A percentile compares a stretch with the other conserved stretches of the same genome.
Conservation (phyloP, 2,797 vertebrate genomes). For the Tragopan temminckii region DNA sequence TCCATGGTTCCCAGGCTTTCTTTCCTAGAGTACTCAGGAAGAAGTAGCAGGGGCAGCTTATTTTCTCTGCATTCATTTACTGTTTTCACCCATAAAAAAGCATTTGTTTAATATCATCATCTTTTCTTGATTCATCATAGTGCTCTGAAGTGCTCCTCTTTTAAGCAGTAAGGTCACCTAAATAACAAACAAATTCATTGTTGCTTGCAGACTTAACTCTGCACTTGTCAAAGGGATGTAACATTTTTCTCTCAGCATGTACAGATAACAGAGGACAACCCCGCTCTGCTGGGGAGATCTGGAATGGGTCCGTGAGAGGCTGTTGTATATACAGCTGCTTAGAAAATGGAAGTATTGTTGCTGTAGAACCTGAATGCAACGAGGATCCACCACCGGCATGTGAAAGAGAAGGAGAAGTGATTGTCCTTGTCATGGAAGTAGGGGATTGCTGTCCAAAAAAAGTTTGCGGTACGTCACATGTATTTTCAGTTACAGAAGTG, state of each 20-base stretch:
- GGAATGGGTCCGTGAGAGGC: constrained; percentile 90
- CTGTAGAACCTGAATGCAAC: constrained; percentile 90
- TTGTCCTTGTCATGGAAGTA: constrained; percentile 88
- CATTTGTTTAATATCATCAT: neutral
- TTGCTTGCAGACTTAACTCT: neutral
- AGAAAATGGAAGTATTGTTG: constrained; percentile 91
- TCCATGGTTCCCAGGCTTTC: neutral
- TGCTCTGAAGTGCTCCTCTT: neutral
- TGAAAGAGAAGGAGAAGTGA: constrained; percentile 92
- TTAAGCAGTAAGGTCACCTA: neutral
- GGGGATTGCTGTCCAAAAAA: constrained; percentile 92
- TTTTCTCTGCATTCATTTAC: neutral
- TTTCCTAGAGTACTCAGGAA: neutral
- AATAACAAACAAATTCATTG: neutral
- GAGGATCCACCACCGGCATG: constrained; percentile 85
- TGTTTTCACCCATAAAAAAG: neutral
- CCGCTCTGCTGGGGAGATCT: constrained; percentile 89
- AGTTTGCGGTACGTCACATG: constrained; percentile 87
- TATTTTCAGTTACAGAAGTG: neutral
- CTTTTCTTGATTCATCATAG: neutral
- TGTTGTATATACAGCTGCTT: constrained; percentile 93
- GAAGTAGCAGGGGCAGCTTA: neutral
- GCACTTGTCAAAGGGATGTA: neutral
- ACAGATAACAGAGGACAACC: constrained; percentile 92
- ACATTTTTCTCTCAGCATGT: constrained; percentile 84